These are phyloP conservation scores for Ferdinandea cuprea DNA, from an alignment of 2,888 invertebrate species.

Conservation along the genomic window DNA sequence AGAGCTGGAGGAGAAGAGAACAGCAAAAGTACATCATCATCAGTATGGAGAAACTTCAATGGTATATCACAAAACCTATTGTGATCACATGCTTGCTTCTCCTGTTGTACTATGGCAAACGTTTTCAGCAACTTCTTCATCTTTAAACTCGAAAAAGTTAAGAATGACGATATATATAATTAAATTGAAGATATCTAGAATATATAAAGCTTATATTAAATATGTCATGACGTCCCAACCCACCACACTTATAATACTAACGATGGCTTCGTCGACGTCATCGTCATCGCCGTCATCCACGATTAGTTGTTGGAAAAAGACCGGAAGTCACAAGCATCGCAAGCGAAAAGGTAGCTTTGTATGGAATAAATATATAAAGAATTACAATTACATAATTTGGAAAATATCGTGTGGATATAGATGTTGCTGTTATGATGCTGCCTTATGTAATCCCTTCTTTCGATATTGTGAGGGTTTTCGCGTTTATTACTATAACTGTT, in stretches of 20 bases:
- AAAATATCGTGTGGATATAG: constrained; percentile 18
- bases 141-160: background rate
- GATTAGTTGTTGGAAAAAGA: constrained; percentile 40
- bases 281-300: constrained; percentile 16
- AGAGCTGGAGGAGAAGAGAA: background rate
- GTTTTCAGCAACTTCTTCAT: background rate
- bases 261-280: background rate
- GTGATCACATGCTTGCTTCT: constrained; percentile 1
- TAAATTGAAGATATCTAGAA: constrained; percentile 14
- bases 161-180: background rate
- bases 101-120: background rate
- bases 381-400: constrained; percentile 31
- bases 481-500: constrained; percentile 32
- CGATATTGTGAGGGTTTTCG: constrained; percentile 16
- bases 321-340: constrained; percentile 47
- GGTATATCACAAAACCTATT: background rate
- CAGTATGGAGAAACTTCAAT: background rate
- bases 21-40: background rate
- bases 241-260: constrained; percentile 9
- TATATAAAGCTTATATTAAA: constrained; percentile 4
- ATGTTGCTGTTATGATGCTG: constrained; percentile 42
- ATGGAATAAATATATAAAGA: constrained; percentile 17
- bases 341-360: constrained; percentile 37
- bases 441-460: constrained; percentile 35
- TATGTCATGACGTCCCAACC: background rate